A percentile compares a stretch with the other conserved stretches of the same genome.
phyloP scores from a whole-genome alignment of 2,888 invertebrate species.

The Troides aeacus region DNA sequence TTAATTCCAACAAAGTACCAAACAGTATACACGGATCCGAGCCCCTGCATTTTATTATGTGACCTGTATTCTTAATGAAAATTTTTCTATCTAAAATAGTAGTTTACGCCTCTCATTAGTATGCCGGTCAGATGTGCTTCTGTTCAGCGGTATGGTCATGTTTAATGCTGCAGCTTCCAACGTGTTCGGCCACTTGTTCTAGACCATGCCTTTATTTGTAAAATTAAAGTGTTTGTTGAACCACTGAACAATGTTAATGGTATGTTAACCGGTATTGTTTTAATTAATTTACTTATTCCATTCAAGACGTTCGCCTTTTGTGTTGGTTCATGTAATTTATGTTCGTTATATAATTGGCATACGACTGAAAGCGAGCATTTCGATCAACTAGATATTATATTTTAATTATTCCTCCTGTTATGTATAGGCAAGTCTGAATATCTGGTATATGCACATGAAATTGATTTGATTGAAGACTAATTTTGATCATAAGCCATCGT shows the following conservation, averaged over 20 bases:
- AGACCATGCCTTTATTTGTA: constrained; percentile 44
- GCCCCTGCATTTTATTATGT: constrained; percentile 67
- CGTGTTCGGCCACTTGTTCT: constrained; percentile 60
- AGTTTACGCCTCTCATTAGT: constrained; percentile 65
- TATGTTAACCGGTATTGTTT: constrained; percentile 20
- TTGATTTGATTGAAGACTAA: too few relatives aligned
- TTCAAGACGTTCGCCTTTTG: constrained; percentile 14
- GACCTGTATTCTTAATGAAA: constrained; percentile 70
- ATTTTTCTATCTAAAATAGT: constrained; percentile 62
- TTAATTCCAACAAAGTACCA: constrained; percentile 62
- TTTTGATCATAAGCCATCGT: too few relatives aligned
- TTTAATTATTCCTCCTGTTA: too few relatives aligned
- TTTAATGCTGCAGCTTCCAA: constrained; percentile 51
- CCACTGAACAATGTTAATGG: constrained; percentile 34
- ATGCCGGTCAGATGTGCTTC: constrained; percentile 54
- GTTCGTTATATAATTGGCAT: constrained; percentile 10
- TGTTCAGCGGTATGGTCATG: constrained; percentile 60
- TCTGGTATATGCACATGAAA: too few relatives aligned
- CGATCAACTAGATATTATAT: too few relatives aligned
- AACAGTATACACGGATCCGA: constrained; percentile 56
- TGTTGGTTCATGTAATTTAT: constrained; percentile 3
- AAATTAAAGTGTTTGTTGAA: constrained; percentile 40
- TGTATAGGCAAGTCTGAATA: too few relatives aligned
- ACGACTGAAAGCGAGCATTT: too few relatives aligned
- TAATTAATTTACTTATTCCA: constrained; percentile 23